Evolutionary conservation across 1,140 invertebrate species (phyloP).

Genomic region (Steinernema khuongi): DNA sequence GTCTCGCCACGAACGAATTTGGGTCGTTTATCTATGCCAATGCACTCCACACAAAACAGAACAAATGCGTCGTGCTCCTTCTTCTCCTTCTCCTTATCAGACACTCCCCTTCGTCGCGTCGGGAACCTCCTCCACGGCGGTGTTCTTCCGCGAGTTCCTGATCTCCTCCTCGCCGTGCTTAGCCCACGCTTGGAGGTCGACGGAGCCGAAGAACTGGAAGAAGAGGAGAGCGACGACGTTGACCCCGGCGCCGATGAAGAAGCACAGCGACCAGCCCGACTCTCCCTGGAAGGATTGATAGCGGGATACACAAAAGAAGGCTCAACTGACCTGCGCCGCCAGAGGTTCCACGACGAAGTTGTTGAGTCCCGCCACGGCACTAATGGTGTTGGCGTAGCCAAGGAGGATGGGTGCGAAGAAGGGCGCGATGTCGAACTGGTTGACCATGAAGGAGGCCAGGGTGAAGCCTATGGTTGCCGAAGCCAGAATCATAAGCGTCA

Average conservation of each 20-base stretch:
- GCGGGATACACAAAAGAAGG: too few species aligned
- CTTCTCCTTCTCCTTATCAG: too few species aligned
- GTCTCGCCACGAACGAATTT: too few species aligned
- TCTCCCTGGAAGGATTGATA: conserved; percentile 33
- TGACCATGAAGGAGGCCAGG: conserved; percentile 91
- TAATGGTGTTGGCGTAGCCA: conserved; percentile 94
- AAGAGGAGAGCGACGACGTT: conserved; percentile 59
- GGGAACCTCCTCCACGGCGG: too few species aligned
- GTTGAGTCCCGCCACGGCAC: conserved; percentile 87
- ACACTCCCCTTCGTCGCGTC: too few species aligned
- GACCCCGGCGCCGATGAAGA: conserved; percentile 51
- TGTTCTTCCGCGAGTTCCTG: neutral
- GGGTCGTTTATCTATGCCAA: too few species aligned
- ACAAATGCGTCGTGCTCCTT: too few species aligned
- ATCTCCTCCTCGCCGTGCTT: neutral
- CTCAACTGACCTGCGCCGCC: conserved; percentile 61
- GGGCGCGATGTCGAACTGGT: conserved; percentile 95
- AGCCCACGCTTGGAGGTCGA: conserved; percentile 34
- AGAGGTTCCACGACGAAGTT: conserved; percentile 82
- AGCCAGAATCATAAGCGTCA: conserved; percentile 74
- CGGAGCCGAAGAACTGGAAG: conserved; percentile 55
- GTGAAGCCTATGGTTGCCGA: conserved; percentile 80
- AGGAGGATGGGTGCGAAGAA: conserved; percentile 94
- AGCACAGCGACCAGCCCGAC: conserved; percentile 39
- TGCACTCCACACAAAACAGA: too few species aligned